Base-by-base conservation (phyloP, 92 coral and sea anemone genomes). In the Galaxea fascicularis region DNA sequence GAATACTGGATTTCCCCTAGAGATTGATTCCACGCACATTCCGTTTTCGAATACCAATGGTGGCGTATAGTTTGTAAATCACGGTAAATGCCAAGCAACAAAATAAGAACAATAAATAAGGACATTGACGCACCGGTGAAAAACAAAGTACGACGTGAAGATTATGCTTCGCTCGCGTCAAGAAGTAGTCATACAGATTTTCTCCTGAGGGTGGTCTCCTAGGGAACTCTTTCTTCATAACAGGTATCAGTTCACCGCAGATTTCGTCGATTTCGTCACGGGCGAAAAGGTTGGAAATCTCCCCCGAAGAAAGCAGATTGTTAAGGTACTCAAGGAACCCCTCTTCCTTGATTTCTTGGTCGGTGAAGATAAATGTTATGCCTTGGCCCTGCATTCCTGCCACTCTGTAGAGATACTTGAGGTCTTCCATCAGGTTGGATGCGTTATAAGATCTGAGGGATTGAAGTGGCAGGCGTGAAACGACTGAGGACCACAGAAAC, bases 161-260 rank as follows among this genome's bases (percentile, higher is more conserved):
- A 64, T 95, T 94, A 76, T 93, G 98, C 63, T 89, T 95, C 10
- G 98, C 98, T 7, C 98, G 98, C 59, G 95, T 95, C 76, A 95
- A 82, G 92, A 95, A 95, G 79, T 95, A 95, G 69, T 95, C 96
- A 82, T 95, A 95, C 84, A 95, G 82, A 65, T 95, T 95, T 56
- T 95, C 98, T 44, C 98, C 98, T 72, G 98, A 90, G 39, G 98
- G 98, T 60, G 98, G 98, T 77, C 98, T 89, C 76, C 98, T 91
- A 47, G 98, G 98, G 88, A 80, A 94, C 71, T 95, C 98, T 57
- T 94, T 95, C 81, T 95, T 95, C 98, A 95, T 95, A 71, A 95
- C 93, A 26, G 98, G 98, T 35, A 95, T 94, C 51, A 95, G 92
- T 60, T 95, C 98, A 58, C 98, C 92, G 59, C 98, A 94, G 76